Percentiles rank a stretch among this genome's conserved stretches.
These are phyloP conservation scores for Ictalurus punctatus DNA, from an alignment of 2,113 vertebrate genomes.

Conservation along the genomic window DNA sequence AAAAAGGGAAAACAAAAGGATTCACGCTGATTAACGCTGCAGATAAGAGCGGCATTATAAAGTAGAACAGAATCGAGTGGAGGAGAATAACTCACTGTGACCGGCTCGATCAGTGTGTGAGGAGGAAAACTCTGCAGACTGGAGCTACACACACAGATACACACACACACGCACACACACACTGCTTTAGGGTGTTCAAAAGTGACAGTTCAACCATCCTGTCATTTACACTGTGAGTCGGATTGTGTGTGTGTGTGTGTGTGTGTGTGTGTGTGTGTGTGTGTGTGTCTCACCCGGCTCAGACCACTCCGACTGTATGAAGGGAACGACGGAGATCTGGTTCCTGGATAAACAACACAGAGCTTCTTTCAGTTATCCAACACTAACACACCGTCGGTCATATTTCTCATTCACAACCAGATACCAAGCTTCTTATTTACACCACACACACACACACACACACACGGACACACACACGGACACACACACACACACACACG, in stretches of 20 bases:
- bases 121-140: conserved; percentile 84
- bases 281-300: conserved; percentile 37
- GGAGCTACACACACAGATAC: conserved; percentile 70
- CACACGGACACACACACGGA: not conserved
- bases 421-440: not conserved
- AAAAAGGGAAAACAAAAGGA: conserved; percentile 48
- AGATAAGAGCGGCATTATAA: not conserved
- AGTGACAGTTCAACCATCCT: not conserved
- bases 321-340: conserved; percentile 46
- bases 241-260: conserved; percentile 4
- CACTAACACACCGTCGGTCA: not conserved
- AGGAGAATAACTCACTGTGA: conserved; percentile 67
- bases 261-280: conserved; percentile 27
- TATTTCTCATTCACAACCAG: not conserved
- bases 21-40: not conserved
- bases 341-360: conserved; percentile 27
- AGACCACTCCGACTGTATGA: conserved; percentile 40
- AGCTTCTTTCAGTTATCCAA: not conserved
- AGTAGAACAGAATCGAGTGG: not conserved
- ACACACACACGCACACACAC: not conserved
- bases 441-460: not conserved
- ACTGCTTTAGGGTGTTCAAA: not conserved
- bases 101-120: conserved; percentile 70
- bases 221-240: not conserved
- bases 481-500: not conserved